Conservation (phyloP, 2,113 vertebrate species). For the Catagonus wagneri region DNA sequence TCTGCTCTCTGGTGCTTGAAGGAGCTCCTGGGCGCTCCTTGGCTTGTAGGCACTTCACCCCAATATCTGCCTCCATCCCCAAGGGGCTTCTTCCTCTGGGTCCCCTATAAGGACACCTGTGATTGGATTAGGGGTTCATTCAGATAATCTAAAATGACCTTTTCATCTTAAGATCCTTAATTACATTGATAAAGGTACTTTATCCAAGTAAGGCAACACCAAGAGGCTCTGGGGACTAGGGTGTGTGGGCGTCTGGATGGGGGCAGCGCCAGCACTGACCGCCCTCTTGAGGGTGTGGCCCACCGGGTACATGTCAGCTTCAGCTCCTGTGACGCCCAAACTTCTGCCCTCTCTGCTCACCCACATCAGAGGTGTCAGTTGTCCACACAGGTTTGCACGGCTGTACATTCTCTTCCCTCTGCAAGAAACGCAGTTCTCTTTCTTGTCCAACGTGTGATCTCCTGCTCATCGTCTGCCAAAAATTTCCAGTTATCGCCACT, state of each 20-base stretch:
- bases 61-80: background rate
- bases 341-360: background rate
- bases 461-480: fast-evolving
- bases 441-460: background rate
- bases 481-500: background rate
- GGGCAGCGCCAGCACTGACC: fast-evolving
- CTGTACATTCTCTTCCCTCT: background rate
- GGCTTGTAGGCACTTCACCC: background rate
- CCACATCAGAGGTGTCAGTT: background rate
- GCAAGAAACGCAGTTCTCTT: background rate
- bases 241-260: too few species aligned
- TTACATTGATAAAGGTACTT: background rate
- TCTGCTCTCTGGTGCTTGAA: background rate
- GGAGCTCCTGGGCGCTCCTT: background rate
- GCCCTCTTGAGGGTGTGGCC: background rate
- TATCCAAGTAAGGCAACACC: background rate
- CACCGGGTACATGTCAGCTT: background rate
- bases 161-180: background rate
- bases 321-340: background rate
- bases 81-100: too few species aligned
- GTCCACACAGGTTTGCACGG: background rate
- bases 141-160: background rate
- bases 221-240: background rate
- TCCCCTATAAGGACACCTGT: background rate
- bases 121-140: background rate